phyloP scores from a whole-genome alignment of 2,113 vertebrate species.

The Hippoglossus stenolepis region DNA sequence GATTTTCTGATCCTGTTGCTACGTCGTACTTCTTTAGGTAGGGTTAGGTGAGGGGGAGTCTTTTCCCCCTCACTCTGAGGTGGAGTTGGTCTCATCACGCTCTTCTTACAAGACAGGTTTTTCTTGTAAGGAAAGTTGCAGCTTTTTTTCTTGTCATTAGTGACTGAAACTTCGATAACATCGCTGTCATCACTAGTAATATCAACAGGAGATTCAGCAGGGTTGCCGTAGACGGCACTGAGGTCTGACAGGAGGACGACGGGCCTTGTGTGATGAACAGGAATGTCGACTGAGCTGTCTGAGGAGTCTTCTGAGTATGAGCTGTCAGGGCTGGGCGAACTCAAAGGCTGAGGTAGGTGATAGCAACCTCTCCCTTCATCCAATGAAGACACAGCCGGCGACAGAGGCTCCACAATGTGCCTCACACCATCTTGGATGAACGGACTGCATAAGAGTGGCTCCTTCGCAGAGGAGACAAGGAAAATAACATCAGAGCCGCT shows the following conservation, averaged over 20 bases:
- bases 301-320: conserved; percentile 70
- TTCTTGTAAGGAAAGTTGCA: background rate
- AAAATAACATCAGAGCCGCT: conserved; percentile 78
- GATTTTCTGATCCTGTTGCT: conserved; percentile 48
- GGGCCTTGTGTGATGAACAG: conserved; percentile 64
- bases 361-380: conserved; percentile 56
- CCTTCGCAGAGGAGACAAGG: conserved; percentile 69
- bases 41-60: no score
- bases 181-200: conserved; percentile 79
- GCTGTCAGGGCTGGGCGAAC: conserved; percentile 71
- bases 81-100: background rate
- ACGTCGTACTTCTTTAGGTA: background rate
- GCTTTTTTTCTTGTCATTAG: conserved; percentile 16
- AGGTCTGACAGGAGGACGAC: conserved; percentile 74
- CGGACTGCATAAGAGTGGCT: conserved; percentile 64
- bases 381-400: conserved; percentile 57
- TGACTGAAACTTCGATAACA: conserved; percentile 69
- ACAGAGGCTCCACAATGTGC: conserved; percentile 62
- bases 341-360: conserved; percentile 62
- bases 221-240: conserved; percentile 20
- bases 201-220: conserved; percentile 18
- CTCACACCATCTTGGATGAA: conserved; percentile 62
- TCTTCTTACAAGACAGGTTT: background rate
- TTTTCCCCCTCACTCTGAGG: background rate
- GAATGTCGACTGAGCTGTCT: conserved; percentile 66